Evolutionary conservation across 2,797 vertebrate genomes (phyloP), one percentile per base, ranked within the genome.

Genomic region (Odontamblyopus rebecca): DNA sequence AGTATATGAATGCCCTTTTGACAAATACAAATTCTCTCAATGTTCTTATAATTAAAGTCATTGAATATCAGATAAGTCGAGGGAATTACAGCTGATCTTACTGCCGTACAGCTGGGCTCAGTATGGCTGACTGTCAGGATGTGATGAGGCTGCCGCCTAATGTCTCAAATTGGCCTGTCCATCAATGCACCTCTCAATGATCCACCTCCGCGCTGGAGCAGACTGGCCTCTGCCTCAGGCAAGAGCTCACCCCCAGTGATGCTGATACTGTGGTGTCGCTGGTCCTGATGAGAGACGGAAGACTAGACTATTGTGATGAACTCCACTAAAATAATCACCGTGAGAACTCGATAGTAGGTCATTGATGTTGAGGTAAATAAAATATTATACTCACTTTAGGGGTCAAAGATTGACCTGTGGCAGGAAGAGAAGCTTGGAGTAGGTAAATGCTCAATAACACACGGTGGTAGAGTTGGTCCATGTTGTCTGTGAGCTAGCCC

Each of bases 151-250:
- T 80, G 71, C 8, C 82, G 81, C 82, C 48, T 12, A 68, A 56
- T 7, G 38, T 18, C 1, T 72, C 48, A 11, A 38, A 57, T 6
- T 35, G 3, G 11, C 0, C 16, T 75, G 84, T 85, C 79, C 79
- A 83, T 86, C 62, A 87, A 84, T 82, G 83, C 82, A 74, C 16
- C 3, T 50, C 68, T 66, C 5, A 0, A 0, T 41, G 19, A 78
- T 62, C 87, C 82, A 65, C 73, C 79, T 68, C 71, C 62, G 64
- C 61, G 38, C 11, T 44, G 41, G 41, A 44, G 8, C 41, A 83
- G 78, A 81, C 71, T 80, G 85, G 68, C 82, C 76, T 66, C 65
- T 50, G 27, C 51, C 61, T 50, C 63, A 65, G 75, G 75, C 74
- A 76, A 82, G 78, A 75, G 70, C 50, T 68, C 63, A 79, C 75